Base-by-base conservation (phyloP, 2,888 invertebrate genomes). In the Agapostemon virescens region DNA sequence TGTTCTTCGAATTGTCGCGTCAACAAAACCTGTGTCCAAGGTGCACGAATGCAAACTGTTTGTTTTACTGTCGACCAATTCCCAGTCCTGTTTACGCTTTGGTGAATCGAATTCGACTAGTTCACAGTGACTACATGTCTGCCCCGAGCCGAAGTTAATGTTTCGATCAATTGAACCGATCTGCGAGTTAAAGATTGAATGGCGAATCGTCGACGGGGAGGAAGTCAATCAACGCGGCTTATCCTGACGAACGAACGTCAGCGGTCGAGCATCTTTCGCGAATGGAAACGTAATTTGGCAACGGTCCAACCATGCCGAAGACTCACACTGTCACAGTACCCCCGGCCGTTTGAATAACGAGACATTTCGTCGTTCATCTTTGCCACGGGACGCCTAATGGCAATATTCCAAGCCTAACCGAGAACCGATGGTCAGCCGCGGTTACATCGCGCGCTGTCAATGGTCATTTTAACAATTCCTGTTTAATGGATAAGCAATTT, bases 321-420 rank as follows among this genome's bases (percentile, higher is more conserved):
- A 23, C 42, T 58, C 58, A 66, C 23, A 67, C 49, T 55, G 40
- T 49, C 36, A 63, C 69, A 55, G 20, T n/a, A n/a, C 45, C 49
- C 1, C 36, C 33, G 26, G 11, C 33, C 17, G 49, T 42, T 23
- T 71, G 70, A 61, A 52, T 49, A 63, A 72, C 23, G 63, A 61
- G 36, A 69, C 73, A 49, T 76, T 36, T 70, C 42, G 55, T 38
- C 76, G 67, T 67, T 40, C 40, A 73, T 69, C 61, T 52, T 20
- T 30, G 30, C 40, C 26, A 26, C 66, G 20, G 68, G 52, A 38
- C 69, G 30, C 69, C 63, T 73, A 70, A 64, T 81, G 80, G 75
- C 80, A 73, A 69, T 75, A 81, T 81, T 75, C 81, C 80, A 79
- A 72, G 45, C n/a, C 40, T 61, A 70, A 61, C 52, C 36, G 40